phyloP scores from a whole-genome alignment of 2,797 vertebrate genomes.

The Sebastolobus alascanus region DNA sequence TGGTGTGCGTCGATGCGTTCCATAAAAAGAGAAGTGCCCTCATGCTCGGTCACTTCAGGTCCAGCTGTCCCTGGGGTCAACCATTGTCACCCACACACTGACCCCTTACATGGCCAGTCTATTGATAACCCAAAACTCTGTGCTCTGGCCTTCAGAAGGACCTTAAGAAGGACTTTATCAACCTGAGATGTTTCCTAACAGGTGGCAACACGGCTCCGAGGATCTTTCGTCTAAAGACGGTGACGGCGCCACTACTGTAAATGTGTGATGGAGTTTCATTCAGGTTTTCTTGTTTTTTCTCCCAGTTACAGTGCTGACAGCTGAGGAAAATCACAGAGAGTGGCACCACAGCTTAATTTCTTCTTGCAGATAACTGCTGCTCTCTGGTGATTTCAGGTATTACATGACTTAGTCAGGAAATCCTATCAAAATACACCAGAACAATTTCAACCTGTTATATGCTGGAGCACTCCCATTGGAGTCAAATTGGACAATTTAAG shows the following conservation, averaged over 20 bases:
- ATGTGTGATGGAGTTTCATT: slow-evolving; percentile 15
- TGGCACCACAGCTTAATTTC: slow-evolving; percentile 9
- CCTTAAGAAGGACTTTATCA: slow-evolving; percentile 54
- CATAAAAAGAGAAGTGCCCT: slow-evolving; percentile 70
- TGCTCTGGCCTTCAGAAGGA: slow-evolving; percentile 49
- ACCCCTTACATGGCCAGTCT: slow-evolving; percentile 63
- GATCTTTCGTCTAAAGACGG: slow-evolving; percentile 31
- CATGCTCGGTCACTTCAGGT: slow-evolving; percentile 14
- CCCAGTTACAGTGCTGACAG: slow-evolving; percentile 11
- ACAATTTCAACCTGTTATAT: not conserved
- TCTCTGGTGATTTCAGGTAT: slow-evolving; percentile 14
- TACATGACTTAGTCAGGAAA: not conserved
- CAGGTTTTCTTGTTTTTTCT: slow-evolving; percentile 12
- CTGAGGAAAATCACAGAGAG: slow-evolving; percentile 20
- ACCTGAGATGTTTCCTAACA: slow-evolving; percentile 60
- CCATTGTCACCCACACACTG: slow-evolving; percentile 57
- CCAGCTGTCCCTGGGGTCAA: slow-evolving; percentile 71
- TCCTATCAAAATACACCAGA: not conserved
- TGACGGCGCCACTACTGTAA: not conserved
- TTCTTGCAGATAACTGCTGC: not conserved
- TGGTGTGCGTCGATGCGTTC: slow-evolving; percentile 38
- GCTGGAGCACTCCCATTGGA: not conserved
- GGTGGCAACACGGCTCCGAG: slow-evolving; percentile 48
- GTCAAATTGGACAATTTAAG: not conserved
- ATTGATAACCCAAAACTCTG: slow-evolving; percentile 75